These are phyloP conservation scores for Bursaphelenchus okinawaensis DNA, from an alignment of 2,888 invertebrate genomes.

Conservation along the genomic window DNA sequence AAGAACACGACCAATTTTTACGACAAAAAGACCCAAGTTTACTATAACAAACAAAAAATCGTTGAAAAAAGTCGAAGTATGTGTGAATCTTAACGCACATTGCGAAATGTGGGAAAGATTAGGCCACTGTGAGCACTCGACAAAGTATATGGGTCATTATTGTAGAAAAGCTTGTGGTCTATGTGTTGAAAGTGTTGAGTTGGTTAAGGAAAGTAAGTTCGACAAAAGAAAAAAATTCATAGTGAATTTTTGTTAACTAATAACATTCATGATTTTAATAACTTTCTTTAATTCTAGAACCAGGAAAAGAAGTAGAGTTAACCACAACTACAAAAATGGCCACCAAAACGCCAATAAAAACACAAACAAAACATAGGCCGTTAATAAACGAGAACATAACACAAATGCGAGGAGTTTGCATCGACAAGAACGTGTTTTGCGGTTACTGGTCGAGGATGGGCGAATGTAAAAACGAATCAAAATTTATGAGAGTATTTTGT, in stretches of 20 bases:
- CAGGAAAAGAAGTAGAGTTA: no score
- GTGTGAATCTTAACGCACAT: conserved; percentile 56
- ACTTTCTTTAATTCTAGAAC: no score
- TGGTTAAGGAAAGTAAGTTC: conserved; percentile 31
- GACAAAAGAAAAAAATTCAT: no score
- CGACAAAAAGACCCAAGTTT: neutral
- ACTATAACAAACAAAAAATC: neutral
- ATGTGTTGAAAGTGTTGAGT: conserved; percentile 26
- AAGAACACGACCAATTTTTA: neutral
- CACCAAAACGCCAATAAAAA: no score
- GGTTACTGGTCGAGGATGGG: conserved; percentile 58
- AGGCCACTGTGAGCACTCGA: conserved; percentile 57
- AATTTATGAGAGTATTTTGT: conserved; percentile 56
- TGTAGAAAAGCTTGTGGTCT: conserved; percentile 49
- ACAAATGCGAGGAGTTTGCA: conserved; percentile 26
- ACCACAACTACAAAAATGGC: no score
- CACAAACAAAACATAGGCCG: no score
- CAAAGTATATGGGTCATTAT: conserved; percentile 58
- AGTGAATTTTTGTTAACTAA: no score
- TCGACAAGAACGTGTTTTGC: conserved; percentile 57
- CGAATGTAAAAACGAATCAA: conserved; percentile 56
- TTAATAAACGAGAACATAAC: no score
- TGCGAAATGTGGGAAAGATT: conserved; percentile 58
- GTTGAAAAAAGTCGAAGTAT: conserved; percentile 18
- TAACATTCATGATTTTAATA: no score